Percentiles rank a stretch among this genome's conserved stretches.
Conservation (phyloP, 2,888 invertebrate genomes). For the Noctua fimbriata region DNA sequence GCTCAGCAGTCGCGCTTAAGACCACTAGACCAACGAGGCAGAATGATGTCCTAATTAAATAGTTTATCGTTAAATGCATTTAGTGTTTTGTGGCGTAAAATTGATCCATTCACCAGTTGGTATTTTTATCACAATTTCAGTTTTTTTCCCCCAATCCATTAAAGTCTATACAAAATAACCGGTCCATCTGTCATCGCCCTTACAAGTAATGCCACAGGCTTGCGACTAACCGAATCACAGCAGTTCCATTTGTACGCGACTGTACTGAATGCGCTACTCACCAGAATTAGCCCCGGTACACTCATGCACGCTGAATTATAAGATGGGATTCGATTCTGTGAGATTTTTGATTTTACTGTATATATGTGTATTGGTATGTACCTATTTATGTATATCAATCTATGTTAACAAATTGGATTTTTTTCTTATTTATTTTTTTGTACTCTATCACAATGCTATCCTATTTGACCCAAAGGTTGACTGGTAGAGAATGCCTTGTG, state of each 20-base stretch:
- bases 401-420: too few relatives aligned
- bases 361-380: too few relatives aligned
- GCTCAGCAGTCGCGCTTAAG: too few relatives aligned
- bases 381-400: too few relatives aligned
- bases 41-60: too few relatives aligned
- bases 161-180: background rate
- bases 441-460: too few relatives aligned
- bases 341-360: too few relatives aligned
- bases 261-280: slow-evolving; percentile 54
- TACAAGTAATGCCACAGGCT: slow-evolving; percentile 52
- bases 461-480: too few relatives aligned
- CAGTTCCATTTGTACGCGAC: slow-evolving; percentile 62
- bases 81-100: background rate
- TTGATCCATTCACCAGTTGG: background rate
- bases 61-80: background rate
- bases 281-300: slow-evolving; percentile 46
- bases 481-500: too few relatives aligned
- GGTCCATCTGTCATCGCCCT: slow-evolving; percentile 20
- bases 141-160: background rate
- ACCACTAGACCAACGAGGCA: too few relatives aligned
- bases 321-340: background rate
- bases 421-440: too few relatives aligned
- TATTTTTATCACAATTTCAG: background rate
- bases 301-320: slow-evolving; percentile 26
- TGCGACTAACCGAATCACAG: slow-evolving; percentile 57